Base-by-base conservation (phyloP, 2,888 invertebrate genomes). In the Lepidochrysops patricia region DNA sequence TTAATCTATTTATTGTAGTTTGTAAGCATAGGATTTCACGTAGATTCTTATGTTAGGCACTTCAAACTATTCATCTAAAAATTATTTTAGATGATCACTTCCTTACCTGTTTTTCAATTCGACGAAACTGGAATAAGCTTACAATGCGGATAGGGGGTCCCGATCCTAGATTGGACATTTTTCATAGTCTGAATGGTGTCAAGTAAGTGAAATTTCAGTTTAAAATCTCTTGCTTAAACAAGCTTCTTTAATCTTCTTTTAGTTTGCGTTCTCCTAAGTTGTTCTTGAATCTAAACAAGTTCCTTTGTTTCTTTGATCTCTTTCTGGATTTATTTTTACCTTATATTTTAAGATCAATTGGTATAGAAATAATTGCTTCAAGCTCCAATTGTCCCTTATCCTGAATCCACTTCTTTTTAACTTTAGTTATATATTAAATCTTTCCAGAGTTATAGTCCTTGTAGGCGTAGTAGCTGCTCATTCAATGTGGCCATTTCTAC, bases 31-130 rank as follows among this genome's bases (percentile, higher is more conserved):
- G n/a, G n/a, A n/a, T n/a, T n/a, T n/a, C n/a, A n/a, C n/a, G n/a
- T n/a, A n/a, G n/a, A n/a, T n/a, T n/a, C n/a, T n/a, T n/a, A n/a
- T n/a, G n/a, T n/a, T n/a, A n/a, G n/a, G n/a, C n/a, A n/a, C n/a
- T n/a, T n/a, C n/a, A n/a, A 48, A 1, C 4, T 48, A 19, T 7
- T 23, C 5, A 13, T n/a, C 23, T 9, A 35, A 12, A 34, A 4
- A 58, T 48, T 19, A 25, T 62, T 65, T 34, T 25, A 67, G 70
- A 61, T 27, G 43, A 57, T 34, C 64, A 61, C 35, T 63, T 66
- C 4, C 25, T 78, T 6, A 37, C 69, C 4, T 72, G 73, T 58
- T 79, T 79, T 62, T 77, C 79, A 12, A 32, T 78, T 13, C 62
- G 57, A 34, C 67, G 67, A 4, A 76, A 73, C 61, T 79, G 75